Evolutionary conservation across 2,113 vertebrate species (phyloP).

Genomic region (Syngnathus floridae): DNA sequence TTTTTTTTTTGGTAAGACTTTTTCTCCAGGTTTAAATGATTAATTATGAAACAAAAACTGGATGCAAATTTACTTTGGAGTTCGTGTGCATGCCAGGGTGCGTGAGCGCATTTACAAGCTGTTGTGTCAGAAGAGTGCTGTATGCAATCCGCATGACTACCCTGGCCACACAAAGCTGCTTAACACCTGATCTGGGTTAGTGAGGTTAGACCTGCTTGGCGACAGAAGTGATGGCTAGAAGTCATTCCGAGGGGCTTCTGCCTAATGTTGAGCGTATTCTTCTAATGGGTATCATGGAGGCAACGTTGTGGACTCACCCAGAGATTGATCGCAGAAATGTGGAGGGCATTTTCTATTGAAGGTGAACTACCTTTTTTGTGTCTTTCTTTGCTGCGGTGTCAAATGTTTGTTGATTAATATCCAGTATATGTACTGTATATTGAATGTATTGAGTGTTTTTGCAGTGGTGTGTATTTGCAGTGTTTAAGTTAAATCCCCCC

Average conservation of each 20-base stretch:
- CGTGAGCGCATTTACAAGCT: constrained; percentile 1
- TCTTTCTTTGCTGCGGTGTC: neutral
- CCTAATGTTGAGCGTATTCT: too few relatives aligned
- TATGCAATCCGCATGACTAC: constrained; percentile 30
- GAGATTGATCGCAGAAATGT: neutral
- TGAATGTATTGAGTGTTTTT: neutral
- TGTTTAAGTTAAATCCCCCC: too few relatives aligned
- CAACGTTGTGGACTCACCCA: neutral
- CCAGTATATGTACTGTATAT: neutral
- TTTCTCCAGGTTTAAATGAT: neutral
- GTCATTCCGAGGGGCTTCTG: neutral
- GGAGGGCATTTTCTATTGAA: constrained; percentile 15
- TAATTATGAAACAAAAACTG: too few relatives aligned
- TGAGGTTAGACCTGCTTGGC: constrained; percentile 2
- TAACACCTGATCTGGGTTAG: constrained; percentile 48
- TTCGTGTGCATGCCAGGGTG: neutral
- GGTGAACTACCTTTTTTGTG: constrained; percentile 7
- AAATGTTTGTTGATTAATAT: neutral
- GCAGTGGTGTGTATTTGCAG: neutral
- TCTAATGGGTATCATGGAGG: neutral
- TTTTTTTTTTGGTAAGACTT: neutral
- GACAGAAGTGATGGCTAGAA: neutral
- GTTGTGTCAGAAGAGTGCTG: constrained; percentile 21
- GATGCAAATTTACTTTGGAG: neutral
- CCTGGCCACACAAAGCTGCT: constrained; percentile 51